Base-by-base conservation (phyloP, 2,888 invertebrate genomes). In the Netelia fuscicornis region DNA sequence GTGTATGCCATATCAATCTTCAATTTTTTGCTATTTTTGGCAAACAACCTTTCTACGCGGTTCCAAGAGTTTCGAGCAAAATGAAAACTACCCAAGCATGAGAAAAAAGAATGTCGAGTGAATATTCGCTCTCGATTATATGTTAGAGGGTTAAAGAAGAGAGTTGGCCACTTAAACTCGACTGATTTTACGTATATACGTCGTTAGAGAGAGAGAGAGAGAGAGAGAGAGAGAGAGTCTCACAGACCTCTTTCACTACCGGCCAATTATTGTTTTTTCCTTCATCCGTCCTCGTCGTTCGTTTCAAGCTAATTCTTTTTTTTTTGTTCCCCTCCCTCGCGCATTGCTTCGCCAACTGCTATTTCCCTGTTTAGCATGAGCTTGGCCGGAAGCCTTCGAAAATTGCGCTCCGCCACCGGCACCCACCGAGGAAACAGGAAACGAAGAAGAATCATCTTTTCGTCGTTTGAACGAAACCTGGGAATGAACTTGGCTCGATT, bases 211-310 rank as follows among this genome's bases (percentile, higher is more conserved):
- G 48, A 48, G 48, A 25, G 25, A 25, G 25, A 25, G 25, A 25
- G 25, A 25, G 25, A 25, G 25, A 25, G 25, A 25, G 25, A 30
- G 30, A 30, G 30, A 30, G 48, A 48, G 11, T 1, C 2, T 2
- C 48, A 11, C 20, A n/a, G n/a, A 56, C 17, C 17, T 20, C 8
- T 6, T 54, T 13, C 44, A 23, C 37, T 42, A 9, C 71, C 52
- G 70, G 52, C 79, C 71, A 79, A 79, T 79, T 80, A 79, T 82
- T 75, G 75, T 67, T 65, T 77, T 58, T 72, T 78, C 48, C 70
- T 54, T 42, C 25, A 70, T 52, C 25, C 17, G n/a, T 25, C 25
- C n/a, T 13, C 52, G 58, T 58, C 52, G 58, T 58, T 58, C 20
- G 17, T 58, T 58, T 58, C 17, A 30, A 30, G 30, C 37, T 37